phyloP scores from a whole-genome alignment of 2,797 vertebrate species.

The Myotis findleyi region DNA sequence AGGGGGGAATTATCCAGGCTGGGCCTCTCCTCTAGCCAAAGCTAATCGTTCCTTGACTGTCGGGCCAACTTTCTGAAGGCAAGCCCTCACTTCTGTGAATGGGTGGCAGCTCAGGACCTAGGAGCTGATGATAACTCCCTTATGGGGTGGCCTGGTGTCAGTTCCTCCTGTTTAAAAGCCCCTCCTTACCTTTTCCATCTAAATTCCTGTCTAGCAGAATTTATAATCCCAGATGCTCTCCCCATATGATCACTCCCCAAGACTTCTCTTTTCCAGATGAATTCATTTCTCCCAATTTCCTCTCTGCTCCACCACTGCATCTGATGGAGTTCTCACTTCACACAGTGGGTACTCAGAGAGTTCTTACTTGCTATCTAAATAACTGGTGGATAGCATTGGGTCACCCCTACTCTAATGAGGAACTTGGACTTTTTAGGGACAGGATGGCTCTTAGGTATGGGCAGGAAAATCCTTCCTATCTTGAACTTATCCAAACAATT shows the following conservation, averaged over 20 bases:
- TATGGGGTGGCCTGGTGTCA: neutral
- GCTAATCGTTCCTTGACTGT: neutral
- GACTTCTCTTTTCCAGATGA: neutral
- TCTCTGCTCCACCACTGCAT: neutral
- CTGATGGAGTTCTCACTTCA: neutral
- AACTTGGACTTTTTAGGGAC: neutral
- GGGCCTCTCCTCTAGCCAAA: neutral
- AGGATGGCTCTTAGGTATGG: neutral
- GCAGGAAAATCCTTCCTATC: neutral
- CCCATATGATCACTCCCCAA: neutral
- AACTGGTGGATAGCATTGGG: neutral
- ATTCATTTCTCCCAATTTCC: neutral
- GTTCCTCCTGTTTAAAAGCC: neutral
- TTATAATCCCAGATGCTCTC: neutral
- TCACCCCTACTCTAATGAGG: neutral
- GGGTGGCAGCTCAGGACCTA: neutral
- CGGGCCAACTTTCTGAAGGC: neutral
- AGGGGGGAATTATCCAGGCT: neutral
- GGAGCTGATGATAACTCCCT: neutral
- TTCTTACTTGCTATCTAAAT: neutral
- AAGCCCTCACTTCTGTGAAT: neutral
- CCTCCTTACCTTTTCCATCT: neutral
- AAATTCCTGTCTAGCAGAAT: neutral
- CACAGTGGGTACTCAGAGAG: no score
- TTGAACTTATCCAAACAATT: no score